These are phyloP conservation scores for Itoplectis maculator DNA, from an alignment of 2,888 invertebrate species.

Conservation along the genomic window DNA sequence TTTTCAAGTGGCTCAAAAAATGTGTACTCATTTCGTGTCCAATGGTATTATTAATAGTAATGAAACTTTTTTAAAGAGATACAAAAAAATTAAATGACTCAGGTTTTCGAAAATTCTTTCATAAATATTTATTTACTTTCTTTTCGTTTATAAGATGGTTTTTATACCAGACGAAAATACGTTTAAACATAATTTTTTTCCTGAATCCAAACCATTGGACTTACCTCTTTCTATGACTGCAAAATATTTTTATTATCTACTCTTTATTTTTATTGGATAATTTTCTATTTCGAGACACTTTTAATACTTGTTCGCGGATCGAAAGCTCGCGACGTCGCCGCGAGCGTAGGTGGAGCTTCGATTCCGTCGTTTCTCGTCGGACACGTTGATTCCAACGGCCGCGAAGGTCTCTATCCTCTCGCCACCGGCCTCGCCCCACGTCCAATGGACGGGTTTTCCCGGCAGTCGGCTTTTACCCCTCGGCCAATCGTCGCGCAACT, in stretches of 20 bases:
- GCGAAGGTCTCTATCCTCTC: constrained; percentile 61
- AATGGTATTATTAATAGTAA: neutral
- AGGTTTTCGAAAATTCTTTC: too few species aligned
- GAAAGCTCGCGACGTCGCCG: constrained; percentile 39
- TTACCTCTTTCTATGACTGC: neutral
- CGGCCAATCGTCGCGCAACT: constrained; percentile 73
- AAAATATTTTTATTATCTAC: neutral
- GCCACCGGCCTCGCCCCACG: constrained; percentile 80
- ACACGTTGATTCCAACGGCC: constrained; percentile 53
- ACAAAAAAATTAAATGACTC: too few species aligned
- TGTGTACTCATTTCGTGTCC: too few species aligned
- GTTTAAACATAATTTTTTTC: neutral
- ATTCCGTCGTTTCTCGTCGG: constrained; percentile 62
- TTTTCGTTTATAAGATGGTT: too few species aligned
- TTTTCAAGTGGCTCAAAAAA: too few species aligned
- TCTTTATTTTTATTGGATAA: neutral
- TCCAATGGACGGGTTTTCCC: constrained; percentile 78
- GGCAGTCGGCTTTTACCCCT: constrained; percentile 70
- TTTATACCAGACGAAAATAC: neutral
- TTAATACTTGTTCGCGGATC: constrained; percentile 12
- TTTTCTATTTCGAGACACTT: neutral
- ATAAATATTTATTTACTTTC: too few species aligned
- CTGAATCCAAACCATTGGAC: neutral
- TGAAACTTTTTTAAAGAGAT: too few species aligned
- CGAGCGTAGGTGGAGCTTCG: constrained; percentile 69